phyloP scores from a whole-genome alignment of 1,140 invertebrate species.

The Procambarus virginalis region DNA sequence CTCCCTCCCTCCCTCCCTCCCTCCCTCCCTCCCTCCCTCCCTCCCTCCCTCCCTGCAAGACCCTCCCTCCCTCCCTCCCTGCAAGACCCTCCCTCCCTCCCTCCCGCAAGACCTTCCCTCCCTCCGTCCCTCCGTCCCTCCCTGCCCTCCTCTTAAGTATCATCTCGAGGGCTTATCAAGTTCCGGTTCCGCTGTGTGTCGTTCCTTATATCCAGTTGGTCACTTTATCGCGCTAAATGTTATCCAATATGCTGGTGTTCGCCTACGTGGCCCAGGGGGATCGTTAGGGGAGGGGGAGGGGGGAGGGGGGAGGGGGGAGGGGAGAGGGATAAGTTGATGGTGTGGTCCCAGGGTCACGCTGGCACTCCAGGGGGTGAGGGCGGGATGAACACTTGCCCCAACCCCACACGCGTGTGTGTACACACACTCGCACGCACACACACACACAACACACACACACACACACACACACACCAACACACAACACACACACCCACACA shows the following conservation, averaged over 20 bases:
- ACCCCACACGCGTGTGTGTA: no score
- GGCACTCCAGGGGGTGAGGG: neutral
- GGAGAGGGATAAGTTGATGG: neutral
- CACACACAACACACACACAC: neutral
- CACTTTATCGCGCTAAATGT: slow-evolving; percentile 40
- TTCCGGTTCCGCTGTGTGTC: slow-evolving; percentile 42
- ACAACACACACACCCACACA: no score
- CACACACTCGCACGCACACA: no score
- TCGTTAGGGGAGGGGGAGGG: neutral
- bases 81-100: neutral
- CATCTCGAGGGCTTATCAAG: slow-evolving; percentile 23
- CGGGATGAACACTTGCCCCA: neutral
- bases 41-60: neutral
- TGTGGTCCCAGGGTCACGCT: neutral
- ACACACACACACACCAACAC: no score
- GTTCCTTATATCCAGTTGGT: slow-evolving; percentile 29
- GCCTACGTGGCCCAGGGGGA: slow-evolving; percentile 28
- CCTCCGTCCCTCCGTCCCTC: neutral
- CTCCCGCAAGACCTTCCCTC: neutral
- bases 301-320: no score
- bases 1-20: neutral
- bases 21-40: neutral
- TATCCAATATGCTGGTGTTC: slow-evolving; percentile 38
- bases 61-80: neutral
- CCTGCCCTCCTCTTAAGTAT: slow-evolving; percentile 24